Percentiles rank a stretch among this genome's conserved stretches.
Conservation (phyloP, 2,113 vertebrate species). For the Orientallactaga bullata region DNA sequence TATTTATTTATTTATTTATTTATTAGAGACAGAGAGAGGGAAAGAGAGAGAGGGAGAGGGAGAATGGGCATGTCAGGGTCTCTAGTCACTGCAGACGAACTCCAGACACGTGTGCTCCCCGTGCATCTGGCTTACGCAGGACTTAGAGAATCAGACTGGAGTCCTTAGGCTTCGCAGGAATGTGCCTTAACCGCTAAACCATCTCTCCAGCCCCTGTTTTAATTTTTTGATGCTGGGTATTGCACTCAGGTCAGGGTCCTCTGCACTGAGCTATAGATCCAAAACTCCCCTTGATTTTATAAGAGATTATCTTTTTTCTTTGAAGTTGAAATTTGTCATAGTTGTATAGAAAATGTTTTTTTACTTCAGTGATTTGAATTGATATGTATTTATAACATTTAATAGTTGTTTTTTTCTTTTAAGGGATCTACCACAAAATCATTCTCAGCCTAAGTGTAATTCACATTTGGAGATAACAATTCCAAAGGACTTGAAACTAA, state of each 20-base stretch:
- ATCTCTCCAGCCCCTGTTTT: too few relatives aligned
- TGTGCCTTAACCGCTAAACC: too few relatives aligned
- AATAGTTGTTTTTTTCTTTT: conserved; percentile 71
- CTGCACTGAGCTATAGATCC: not conserved
- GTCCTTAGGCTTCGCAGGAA: too few relatives aligned
- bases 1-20: too few relatives aligned
- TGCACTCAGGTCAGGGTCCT: not conserved
- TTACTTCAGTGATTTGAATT: conserved; percentile 31
- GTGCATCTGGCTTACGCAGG: too few relatives aligned
- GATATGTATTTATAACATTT: conserved; percentile 15
- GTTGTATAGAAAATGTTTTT: conserved; percentile 43
- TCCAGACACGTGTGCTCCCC: too few relatives aligned
- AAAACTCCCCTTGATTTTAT: not conserved
- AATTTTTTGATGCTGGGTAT: not conserved
- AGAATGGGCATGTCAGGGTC: too few relatives aligned
- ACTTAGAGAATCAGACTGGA: too few relatives aligned
- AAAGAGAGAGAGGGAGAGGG: too few relatives aligned
- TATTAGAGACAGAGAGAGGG: too few relatives aligned
- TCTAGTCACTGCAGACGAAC: too few relatives aligned
- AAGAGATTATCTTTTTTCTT: not conserved
- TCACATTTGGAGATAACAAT: conserved; percentile 89
- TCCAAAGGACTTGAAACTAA: conserved; percentile 92
- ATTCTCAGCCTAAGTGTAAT: conserved; percentile 84
- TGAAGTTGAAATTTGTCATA: conserved; percentile 50
- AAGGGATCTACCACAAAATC: conserved; percentile 84